Evolutionary conservation across 2,797 vertebrate species (phyloP).

Genomic region (Ateles fusciceps): DNA sequence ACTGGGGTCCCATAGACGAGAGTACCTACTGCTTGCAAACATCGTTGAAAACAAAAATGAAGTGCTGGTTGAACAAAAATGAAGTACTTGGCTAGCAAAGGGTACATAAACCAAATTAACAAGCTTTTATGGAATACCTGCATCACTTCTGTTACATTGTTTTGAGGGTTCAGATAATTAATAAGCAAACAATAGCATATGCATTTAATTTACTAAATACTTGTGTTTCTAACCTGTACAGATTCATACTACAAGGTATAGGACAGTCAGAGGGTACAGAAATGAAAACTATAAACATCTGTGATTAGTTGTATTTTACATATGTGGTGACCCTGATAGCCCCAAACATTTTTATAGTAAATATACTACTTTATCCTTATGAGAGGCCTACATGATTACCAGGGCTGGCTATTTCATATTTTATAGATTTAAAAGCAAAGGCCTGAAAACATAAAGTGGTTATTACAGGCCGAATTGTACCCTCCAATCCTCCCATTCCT

Average conservation of each 20-base stretch:
- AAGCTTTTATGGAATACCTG: neutral
- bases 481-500: neutral
- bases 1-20: neutral
- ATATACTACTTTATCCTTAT: neutral
- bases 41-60: neutral
- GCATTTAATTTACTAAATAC: neutral
- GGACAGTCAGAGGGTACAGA: neutral
- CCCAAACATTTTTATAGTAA: neutral
- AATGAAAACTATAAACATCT: neutral
- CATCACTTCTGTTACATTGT: neutral
- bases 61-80: neutral
- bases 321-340: neutral
- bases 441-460: neutral
- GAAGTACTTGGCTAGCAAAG: neutral
- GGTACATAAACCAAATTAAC: neutral
- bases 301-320: neutral
- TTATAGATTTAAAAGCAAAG: neutral
- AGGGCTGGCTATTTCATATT: neutral
- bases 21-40: neutral
- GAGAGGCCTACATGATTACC: neutral
- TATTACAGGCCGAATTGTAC: neutral
- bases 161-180: neutral
- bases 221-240: neutral
- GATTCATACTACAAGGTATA: neutral
- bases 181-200: neutral